Percentiles rank a stretch among this genome's conserved stretches.
Conservation (phyloP, 1,140 invertebrate species). For the Mactra quadrangularis region DNA sequence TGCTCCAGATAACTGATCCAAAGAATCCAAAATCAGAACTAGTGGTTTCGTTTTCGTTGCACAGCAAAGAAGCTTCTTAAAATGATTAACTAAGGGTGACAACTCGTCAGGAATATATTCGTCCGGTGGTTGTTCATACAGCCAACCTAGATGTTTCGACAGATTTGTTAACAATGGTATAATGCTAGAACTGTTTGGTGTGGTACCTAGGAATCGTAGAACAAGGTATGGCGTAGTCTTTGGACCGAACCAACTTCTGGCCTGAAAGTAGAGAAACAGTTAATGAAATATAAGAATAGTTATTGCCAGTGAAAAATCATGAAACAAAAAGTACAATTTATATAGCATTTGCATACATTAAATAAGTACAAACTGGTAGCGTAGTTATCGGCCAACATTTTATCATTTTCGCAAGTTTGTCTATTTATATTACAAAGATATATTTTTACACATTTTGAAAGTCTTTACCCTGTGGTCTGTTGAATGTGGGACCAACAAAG, state of each 20-base stretch:
- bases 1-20: slow-evolving; percentile 91
- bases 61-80: slow-evolving; percentile 92
- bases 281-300: not conserved
- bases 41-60: slow-evolving; percentile 83
- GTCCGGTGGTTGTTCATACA: slow-evolving; percentile 93
- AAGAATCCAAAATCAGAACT: slow-evolving; percentile 82
- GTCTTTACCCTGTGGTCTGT: no score
- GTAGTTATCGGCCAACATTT: no score
- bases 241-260: slow-evolving; percentile 73
- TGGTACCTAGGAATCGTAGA: slow-evolving; percentile 97
- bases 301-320: no score
- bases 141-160: slow-evolving; percentile 97
- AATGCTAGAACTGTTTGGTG: slow-evolving; percentile 97
- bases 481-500: no score
- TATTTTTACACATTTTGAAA: no score
- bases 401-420: no score
- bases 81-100: slow-evolving; percentile 96
- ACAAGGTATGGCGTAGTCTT: slow-evolving; percentile 92
- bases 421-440: no score
- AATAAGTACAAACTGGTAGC: no score
- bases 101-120: slow-evolving; percentile 98
- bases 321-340: no score
- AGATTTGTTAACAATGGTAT: slow-evolving; percentile 97
- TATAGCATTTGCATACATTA: no score
- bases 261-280: slow-evolving; percentile 55